Percentiles rank a stretch among this genome's conserved stretches.
Conservation (phyloP, 2,888 invertebrate species). For the Napeogenes inachia region DNA sequence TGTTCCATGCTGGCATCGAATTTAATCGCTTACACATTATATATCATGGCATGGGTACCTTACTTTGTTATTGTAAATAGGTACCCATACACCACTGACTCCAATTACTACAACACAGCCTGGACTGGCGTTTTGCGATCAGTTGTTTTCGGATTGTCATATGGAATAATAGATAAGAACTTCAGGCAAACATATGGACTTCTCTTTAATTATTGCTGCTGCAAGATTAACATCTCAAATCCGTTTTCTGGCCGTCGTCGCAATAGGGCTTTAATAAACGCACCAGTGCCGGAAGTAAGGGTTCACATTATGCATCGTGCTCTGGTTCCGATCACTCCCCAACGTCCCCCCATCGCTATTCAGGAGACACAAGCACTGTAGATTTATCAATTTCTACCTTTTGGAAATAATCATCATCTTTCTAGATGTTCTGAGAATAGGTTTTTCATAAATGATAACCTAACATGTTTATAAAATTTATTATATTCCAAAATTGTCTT, state of each 20-base stretch:
- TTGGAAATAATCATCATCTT: too few species aligned
- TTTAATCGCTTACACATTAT: slow-evolving; percentile 80
- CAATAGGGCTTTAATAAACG: slow-evolving; percentile 16
- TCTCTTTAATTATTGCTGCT: slow-evolving; percentile 88
- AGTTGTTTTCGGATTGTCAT: slow-evolving; percentile 80
- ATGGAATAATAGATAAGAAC: slow-evolving; percentile 79
- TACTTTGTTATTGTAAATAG: slow-evolving; percentile 79
- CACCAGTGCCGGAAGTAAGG: slow-evolving; percentile 68
- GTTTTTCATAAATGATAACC: too few species aligned
- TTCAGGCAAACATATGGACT: slow-evolving; percentile 84
- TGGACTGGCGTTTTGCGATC: slow-evolving; percentile 85
- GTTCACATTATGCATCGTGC: slow-evolving; percentile 82
- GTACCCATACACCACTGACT: slow-evolving; percentile 64
- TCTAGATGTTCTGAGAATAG: too few species aligned
- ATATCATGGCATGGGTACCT: slow-evolving; percentile 82
- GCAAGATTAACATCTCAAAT: slow-evolving; percentile 81
- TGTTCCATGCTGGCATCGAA: slow-evolving; percentile 80
- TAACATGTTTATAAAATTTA: too few species aligned
- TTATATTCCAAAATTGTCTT: too few species aligned
- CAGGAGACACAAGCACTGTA: slow-evolving; percentile 39
- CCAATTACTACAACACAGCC: slow-evolving; percentile 80
- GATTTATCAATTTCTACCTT: not conserved
- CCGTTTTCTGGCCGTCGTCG: slow-evolving; percentile 80
- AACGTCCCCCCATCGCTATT: slow-evolving; percentile 44
- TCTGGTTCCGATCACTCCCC: slow-evolving; percentile 55